These are phyloP conservation scores for Glyptemys insculpta DNA, from an alignment of 2,797 vertebrate species.

Conservation along the genomic window DNA sequence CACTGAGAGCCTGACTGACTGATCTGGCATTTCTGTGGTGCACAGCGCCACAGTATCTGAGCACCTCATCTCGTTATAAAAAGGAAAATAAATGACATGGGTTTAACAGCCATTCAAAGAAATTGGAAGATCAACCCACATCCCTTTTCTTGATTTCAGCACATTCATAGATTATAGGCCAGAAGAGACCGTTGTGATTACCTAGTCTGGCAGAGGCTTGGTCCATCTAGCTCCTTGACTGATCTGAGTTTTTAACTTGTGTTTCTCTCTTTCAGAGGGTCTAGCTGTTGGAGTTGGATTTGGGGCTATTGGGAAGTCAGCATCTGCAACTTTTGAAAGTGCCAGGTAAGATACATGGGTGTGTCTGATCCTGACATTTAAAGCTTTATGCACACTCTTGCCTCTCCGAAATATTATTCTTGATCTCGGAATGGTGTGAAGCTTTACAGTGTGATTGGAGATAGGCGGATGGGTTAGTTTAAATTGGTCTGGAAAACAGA, in stretches of 20 bases:
- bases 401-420: not conserved
- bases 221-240: not conserved
- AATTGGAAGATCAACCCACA: fast-evolving
- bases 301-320: slow-evolving; percentile 90
- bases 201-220: not conserved
- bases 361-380: fast-evolving
- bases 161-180: too few relatives aligned
- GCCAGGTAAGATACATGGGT: slow-evolving; percentile 85
- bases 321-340: slow-evolving; percentile 92
- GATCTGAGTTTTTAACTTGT: not conserved
- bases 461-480: fast-evolving
- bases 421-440: fast-evolving
- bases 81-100: not conserved
- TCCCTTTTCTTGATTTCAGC: not conserved
- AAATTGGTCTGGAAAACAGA: not conserved
- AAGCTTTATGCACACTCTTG: fast-evolving
- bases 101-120: not conserved
- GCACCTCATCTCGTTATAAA: not conserved
- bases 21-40: too few relatives aligned
- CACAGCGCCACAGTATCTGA: not conserved
- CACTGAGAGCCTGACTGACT: too few relatives aligned
- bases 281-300: slow-evolving; percentile 96
- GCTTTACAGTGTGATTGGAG: not conserved
- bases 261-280: slow-evolving; percentile 87
- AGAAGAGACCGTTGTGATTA: not conserved